A percentile compares a stretch with the other conserved stretches of the same genome.
Evolutionary conservation across 2,797 vertebrate genomes (phyloP).

Genomic region (Apodemus agrarius): DNA sequence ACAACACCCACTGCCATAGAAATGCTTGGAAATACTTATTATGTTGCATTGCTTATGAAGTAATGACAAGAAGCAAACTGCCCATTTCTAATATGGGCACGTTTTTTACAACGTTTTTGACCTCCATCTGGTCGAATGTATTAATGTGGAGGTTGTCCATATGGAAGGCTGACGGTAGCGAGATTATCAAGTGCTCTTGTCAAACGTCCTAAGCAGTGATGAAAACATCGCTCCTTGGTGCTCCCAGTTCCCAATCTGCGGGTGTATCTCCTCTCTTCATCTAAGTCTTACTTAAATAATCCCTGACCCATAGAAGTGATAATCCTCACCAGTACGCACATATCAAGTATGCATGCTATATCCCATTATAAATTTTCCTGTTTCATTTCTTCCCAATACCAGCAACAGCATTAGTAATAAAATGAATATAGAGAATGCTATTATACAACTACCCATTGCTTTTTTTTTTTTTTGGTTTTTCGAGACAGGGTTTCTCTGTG

Average conservation of each 20-base stretch:
- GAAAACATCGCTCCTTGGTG: background rate
- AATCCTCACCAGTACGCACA: background rate
- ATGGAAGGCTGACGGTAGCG: background rate
- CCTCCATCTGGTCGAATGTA: background rate
- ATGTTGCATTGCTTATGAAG: background rate
- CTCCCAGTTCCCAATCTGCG: background rate
- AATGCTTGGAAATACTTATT: background rate
- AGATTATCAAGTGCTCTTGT: background rate
- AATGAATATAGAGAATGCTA: background rate
- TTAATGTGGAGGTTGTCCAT: too few relatives aligned
- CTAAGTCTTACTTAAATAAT: background rate
- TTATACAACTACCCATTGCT: background rate
- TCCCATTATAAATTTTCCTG: background rate
- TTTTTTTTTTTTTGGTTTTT: too few relatives aligned
- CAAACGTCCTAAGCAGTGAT: background rate
- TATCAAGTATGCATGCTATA: background rate
- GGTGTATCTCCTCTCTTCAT: background rate
- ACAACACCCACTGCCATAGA: background rate
- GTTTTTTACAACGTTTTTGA: background rate
- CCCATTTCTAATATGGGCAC: background rate
- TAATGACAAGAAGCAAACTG: background rate
- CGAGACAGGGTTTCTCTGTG: too few relatives aligned
- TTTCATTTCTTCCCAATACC: background rate
- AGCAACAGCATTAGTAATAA: slow-evolving; percentile 6
- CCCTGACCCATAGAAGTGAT: background rate